Conservation (phyloP, 2,797 vertebrate species). For the Agapornis canus region DNA sequence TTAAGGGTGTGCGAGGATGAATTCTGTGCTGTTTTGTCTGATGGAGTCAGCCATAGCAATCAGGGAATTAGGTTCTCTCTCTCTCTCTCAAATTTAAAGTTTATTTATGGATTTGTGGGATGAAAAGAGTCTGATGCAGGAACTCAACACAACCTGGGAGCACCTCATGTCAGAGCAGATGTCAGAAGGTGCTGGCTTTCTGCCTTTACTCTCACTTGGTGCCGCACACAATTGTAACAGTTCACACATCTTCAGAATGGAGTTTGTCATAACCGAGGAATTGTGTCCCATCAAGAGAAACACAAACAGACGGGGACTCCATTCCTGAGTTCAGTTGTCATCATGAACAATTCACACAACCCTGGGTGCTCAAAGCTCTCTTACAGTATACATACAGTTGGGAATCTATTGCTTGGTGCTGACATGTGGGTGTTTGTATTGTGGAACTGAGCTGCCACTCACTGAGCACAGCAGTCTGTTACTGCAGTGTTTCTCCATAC, state of each 20-base stretch:
- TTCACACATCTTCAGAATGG: background rate
- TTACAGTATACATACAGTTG: background rate
- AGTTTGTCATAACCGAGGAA: background rate
- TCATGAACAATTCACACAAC: background rate
- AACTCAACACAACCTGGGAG: background rate
- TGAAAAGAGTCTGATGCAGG: background rate
- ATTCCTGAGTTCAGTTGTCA: background rate
- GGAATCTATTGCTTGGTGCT: background rate
- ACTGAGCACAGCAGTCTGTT: background rate
- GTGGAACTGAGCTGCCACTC: background rate
- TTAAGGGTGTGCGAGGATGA: background rate
- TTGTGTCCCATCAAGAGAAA: background rate
- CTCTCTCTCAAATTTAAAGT: background rate
- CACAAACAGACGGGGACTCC: background rate
- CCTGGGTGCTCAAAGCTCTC: background rate
- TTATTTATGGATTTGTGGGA: background rate
- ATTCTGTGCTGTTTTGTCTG: background rate
- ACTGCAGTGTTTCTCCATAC: background rate
- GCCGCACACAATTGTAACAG: background rate
- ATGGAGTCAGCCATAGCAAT: background rate
- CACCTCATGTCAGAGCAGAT: background rate
- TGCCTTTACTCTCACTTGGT: background rate
- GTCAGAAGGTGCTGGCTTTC: background rate
- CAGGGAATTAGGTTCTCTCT: background rate
- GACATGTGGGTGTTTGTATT: background rate